Evolutionary conservation across 2,888 invertebrate genomes (phyloP).

Genomic region (Meghimatium bilineatum): DNA sequence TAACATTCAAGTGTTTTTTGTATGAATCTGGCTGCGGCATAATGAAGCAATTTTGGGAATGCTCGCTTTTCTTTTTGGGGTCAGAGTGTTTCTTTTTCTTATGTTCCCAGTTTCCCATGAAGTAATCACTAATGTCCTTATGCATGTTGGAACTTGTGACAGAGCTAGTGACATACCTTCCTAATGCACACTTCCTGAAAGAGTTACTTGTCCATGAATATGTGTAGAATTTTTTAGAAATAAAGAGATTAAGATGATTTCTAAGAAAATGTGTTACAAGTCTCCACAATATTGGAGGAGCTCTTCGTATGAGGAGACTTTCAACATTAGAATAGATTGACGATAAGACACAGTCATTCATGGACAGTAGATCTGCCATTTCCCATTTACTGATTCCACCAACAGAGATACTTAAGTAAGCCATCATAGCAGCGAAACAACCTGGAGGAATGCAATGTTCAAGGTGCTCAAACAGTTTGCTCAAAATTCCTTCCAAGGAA

Average conservation of each 20-base stretch:
- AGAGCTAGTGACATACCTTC: conserved; percentile 27
- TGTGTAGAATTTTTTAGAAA: conserved; percentile 30
- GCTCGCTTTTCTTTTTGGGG: conserved; percentile 31
- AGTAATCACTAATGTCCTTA: conserved; percentile 41
- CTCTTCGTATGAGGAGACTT: conserved; percentile 34
- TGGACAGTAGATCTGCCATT: conserved; percentile 46
- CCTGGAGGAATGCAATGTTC: conserved; percentile 41
- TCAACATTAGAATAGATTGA: conserved; percentile 37
- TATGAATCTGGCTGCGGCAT: conserved; percentile 44
- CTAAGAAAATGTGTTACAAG: conserved; percentile 28
- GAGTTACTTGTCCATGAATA: conserved; percentile 41
- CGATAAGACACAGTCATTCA: conserved; percentile 43
- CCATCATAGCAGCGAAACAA: conserved; percentile 37
- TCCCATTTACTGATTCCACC: conserved; percentile 49
- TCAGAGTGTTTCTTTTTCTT: conserved; percentile 42
- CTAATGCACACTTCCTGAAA: background rate
- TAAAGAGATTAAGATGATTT: conserved; percentile 34
- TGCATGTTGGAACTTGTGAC: conserved; percentile 16
- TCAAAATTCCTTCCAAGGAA: conserved; percentile 35
- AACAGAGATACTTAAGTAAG: conserved; percentile 46
- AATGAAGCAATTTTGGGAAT: conserved; percentile 34
- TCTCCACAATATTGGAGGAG: conserved; percentile 48
- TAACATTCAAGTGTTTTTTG: conserved; percentile 36
- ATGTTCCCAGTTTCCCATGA: conserved; percentile 39
- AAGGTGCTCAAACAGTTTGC: conserved; percentile 16